Percentiles rank a stretch among this genome's conserved stretches.
Conservation (phyloP, 2,113 vertebrate species). For the Collichthys lucidus region DNA sequence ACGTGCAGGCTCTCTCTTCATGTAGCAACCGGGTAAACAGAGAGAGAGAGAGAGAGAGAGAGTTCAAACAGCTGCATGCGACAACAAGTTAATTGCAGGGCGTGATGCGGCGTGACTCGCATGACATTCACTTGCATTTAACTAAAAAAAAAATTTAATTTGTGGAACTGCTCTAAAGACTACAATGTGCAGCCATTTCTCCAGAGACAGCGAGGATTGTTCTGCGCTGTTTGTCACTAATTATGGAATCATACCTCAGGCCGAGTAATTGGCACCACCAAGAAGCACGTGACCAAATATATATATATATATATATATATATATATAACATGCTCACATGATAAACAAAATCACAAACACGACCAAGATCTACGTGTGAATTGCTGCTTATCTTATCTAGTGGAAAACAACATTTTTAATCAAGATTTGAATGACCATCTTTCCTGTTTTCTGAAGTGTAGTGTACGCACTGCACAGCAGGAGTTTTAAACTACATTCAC, state of each 20-base stretch:
- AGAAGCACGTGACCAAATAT: conserved; percentile 9
- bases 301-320: too few relatives aligned
- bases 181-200: background rate
- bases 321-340: background rate
- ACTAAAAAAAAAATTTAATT: background rate
- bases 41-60: conserved; percentile 3
- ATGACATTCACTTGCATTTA: conserved; percentile 24
- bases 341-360: background rate
- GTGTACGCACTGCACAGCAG: too few relatives aligned
- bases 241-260: conserved; percentile 26
- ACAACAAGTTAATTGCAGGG: conserved; percentile 63
- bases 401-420: background rate
- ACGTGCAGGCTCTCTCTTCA: background rate
- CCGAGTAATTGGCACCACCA: conserved; percentile 7
- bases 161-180: background rate
- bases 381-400: background rate
- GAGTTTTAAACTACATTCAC: too few relatives aligned
- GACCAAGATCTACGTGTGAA: background rate
- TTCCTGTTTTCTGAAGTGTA: background rate
- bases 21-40: conserved; percentile 12
- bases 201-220: background rate
- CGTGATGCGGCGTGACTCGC: conserved; percentile 32
- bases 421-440: background rate
- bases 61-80: conserved; percentile 28
- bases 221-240: conserved; percentile 9